Conservation (phyloP, 2,888 invertebrate species). For the Zonitis immaculata region DNA sequence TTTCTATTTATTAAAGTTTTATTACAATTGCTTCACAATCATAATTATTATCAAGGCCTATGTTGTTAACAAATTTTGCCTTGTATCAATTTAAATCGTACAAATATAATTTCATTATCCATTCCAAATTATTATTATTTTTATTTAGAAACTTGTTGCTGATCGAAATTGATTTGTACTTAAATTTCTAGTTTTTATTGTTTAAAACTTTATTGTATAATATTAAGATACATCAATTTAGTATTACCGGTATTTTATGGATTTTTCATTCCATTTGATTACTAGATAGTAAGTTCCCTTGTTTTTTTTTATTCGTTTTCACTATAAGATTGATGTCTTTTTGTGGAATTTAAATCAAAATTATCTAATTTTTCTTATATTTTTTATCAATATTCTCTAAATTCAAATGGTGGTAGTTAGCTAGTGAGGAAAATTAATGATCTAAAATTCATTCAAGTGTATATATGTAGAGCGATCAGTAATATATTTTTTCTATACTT, state of each 20-base stretch:
- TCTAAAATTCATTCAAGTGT: neutral
- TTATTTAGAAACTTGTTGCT: neutral
- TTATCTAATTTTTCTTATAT: too few species aligned
- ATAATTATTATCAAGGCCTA: neutral
- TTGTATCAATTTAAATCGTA: neutral
- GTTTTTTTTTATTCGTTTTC: too few species aligned
- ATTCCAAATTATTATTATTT: too few species aligned
- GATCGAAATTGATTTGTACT: neutral
- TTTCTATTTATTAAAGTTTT: neutral
- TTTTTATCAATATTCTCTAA: neutral
- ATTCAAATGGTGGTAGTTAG: too few species aligned
- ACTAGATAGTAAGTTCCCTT: neutral
- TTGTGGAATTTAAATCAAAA: too few species aligned
- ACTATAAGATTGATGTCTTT: too few species aligned
- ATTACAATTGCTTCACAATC: too few species aligned
- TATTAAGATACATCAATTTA: neutral
- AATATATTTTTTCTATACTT: too few species aligned
- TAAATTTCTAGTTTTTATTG: neutral
- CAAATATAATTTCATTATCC: too few species aligned
- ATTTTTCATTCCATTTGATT: neutral
- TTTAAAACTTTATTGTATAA: neutral
- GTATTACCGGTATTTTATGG: neutral
- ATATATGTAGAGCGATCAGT: neutral
- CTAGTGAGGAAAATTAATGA: neutral
- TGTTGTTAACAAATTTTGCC: neutral